These are phyloP conservation scores for Xestia ashworthii DNA, from an alignment of 2,888 invertebrate genomes.

Conservation along the genomic window DNA sequence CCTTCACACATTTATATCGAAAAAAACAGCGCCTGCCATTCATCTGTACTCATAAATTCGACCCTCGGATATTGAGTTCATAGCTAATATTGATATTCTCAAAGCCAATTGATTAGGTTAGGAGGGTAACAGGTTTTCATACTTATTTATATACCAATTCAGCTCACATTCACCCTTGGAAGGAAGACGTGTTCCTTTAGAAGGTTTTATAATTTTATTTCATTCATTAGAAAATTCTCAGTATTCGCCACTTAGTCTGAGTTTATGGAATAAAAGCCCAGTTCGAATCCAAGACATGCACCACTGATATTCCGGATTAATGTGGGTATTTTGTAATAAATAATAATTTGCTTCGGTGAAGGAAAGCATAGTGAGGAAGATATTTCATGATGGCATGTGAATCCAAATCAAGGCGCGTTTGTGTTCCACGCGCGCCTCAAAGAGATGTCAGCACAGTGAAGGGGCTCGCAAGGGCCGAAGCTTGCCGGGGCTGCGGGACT, in stretches of 20 bases:
- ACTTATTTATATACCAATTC: constrained; percentile 48
- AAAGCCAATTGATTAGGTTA: constrained; percentile 62
- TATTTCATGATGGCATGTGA: too few species aligned
- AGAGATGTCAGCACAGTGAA: too few species aligned
- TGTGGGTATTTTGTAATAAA: too few species aligned
- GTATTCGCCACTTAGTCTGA: not conserved
- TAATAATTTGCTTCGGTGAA: too few species aligned
- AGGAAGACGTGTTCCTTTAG: constrained; percentile 5
- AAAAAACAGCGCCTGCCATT: constrained; percentile 27
- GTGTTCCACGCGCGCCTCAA: too few species aligned
- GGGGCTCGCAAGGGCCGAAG: too few species aligned
- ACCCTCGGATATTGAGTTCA: constrained; percentile 55
- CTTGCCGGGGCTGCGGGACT: too few species aligned
- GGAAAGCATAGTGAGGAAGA: too few species aligned
- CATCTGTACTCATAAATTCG: constrained; percentile 44
- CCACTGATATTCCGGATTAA: too few species aligned
- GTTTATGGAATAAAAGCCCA: too few species aligned
- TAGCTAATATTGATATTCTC: constrained; percentile 64
- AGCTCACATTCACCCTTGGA: not conserved
- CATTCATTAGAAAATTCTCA: not conserved
- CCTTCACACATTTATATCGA: not conserved
- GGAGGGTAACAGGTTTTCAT: constrained; percentile 36
- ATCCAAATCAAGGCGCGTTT: too few species aligned
- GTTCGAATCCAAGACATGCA: too few species aligned
- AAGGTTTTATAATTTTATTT: constrained; percentile 19